Base-by-base conservation (phyloP, 2,888 invertebrate species). In the Syrista parreyssii region DNA sequence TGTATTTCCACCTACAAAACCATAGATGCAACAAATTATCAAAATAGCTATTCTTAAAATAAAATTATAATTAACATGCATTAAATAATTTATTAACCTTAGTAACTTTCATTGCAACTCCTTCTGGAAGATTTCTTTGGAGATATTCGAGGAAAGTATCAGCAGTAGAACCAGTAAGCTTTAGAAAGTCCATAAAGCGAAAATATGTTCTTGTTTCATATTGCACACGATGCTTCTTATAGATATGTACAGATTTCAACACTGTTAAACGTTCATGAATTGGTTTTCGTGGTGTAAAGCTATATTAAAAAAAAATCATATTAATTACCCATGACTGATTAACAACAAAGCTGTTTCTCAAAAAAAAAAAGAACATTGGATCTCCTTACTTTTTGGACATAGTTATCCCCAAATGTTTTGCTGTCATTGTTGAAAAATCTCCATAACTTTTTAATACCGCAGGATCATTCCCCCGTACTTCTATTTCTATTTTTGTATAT, bases 121-220 rank as follows among this genome's bases (percentile, higher is more conserved):
- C 99, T 93, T 99, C 99, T 0, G 99, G 99, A 77, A 99, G 93
- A 93, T 99, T 99, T 86, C 99, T 93, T 91, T 99, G 96, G 79
- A 99, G 95, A 90, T 99, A 99, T 92, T 99, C 99, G 76, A 99
- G 92, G 90, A 97, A 97, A 12, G 99, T 99, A 84, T 97, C 97
- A 74, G 98, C 96, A 15, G 99, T 99, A 4, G 98, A 98, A 0
- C 98, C 98, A 0, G 99, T 99, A 15, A 99, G 89, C 86, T 96
- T 94, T 86, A 96, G 95, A 36, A 98, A 94, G 86, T 96, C 95
- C 88, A 98, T 93, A 87, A 96, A 96, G 80, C 96, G 94, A 91
- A 96, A 98, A 92, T 98, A 96, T 4, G 99, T 99, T 85, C 99
- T 94, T 31, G 96, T 94, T 93, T 99, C 99, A 91, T 99, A 99